Base-by-base conservation (phyloP, 2,888 invertebrate species). In the Steromphala cineraria region DNA sequence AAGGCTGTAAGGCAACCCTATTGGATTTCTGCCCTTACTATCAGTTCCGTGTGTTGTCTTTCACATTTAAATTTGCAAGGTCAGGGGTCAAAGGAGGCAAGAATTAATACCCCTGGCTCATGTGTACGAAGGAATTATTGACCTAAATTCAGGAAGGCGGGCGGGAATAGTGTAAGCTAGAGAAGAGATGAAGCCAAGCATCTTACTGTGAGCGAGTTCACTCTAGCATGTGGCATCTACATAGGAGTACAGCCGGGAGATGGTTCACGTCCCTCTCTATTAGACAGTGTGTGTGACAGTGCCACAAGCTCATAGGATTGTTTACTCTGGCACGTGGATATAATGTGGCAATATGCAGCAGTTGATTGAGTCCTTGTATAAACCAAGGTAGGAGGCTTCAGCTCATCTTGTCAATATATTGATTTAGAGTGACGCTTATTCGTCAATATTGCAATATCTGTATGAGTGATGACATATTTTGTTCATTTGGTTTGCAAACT, bases 341-440 rank as follows among this genome's bases (percentile, higher is more conserved):
- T 62, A 62, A 62, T 15, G 62, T 21, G 62, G n/a, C 24, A 24
- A 62, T 15, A 62, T 62, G 62, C 62, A 62, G 28, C 62, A 62
- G 62, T 62, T 62, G 62, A 62, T 62, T 24, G 62, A 62, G 62
- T 62, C 62, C 62, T 28, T 62, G 62, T 62, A 62, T 62, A 62
- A 62, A 28, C 62, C 62, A 24, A 62, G 62, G 62, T 62, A 28
- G 28, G 62, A 0, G 3, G 62, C 24, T 46, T 4, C 46, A 46
- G 1, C 46, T 46, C 46, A 46, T 46, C 10, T 46, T 46, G 46
- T 46, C 46, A 46, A 46, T 46, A 13, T 46, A 10, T 46, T 46
- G 46, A 46, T 46, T 46, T 4, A 13, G 1, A 8, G 46, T 46
- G 46, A 46, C 46, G 13, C 46, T 46, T 46, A 46, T 46, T 46